Evolutionary conservation across 1,140 invertebrate genomes (phyloP), one percentile per base, ranked within the genome.

Genomic region (Linepithema humile): DNA sequence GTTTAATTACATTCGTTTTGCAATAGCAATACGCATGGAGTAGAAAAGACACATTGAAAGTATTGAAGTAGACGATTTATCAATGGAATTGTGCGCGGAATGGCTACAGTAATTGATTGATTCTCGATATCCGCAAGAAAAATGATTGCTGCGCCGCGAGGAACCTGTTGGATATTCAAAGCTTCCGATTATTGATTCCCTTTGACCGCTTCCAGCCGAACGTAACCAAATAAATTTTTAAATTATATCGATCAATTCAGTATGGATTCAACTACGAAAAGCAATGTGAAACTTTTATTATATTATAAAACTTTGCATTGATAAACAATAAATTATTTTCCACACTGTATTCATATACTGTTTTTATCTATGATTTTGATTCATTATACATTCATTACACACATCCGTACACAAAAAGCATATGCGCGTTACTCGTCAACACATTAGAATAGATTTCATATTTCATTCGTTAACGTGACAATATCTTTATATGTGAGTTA

Each of bases 71-170:
- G 26, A 43, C 64, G 45, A 80, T 80, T 80, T 80, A 80, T 69
- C 64, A 80, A 69, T 55, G 17, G 48, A 69, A 70, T 70, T 80
- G n/a, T n/a, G 62, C 67, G 64, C 35, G 38, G 35, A 80, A 80
- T 69, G 50, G 64, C 55, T 40, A 43, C 48, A 17, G 48, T 80
- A 80, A 80, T 80, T 69, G 64, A 80, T 80, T 70, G 75, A 80
- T 80, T 80, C 38, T 57, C 75, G 75, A 80, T 80, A 69, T 69
- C 75, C 75, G 75, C 64, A 70, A 80, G 75, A 80, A 80, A 70
- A 80, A 80, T 70, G 75, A 69, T 67, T 57, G 50, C 64, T 69
- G 69, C n/a, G 23, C 48, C 50, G 32, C 26, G 64, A 80, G 64
- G 20, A 70, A 80, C 23, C 75, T 80, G 64, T 80, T 80, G 75